Conservation (phyloP, 2,113 vertebrate genomes). For the Fregata magnificens region DNA sequence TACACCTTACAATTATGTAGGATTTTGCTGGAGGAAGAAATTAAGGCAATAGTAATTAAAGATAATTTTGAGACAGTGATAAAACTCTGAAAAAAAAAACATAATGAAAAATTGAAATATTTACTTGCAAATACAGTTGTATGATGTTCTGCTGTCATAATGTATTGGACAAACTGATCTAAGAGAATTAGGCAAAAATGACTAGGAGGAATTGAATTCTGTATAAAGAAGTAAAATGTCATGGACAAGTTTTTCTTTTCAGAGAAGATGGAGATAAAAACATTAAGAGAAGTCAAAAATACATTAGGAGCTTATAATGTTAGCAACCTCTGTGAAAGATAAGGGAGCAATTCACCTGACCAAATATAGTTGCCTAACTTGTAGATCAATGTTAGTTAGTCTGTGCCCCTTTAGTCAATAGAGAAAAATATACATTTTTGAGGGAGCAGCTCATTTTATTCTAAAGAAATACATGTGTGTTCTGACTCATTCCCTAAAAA, state of each 20-base stretch:
- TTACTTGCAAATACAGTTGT: neutral
- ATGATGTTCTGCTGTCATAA: neutral
- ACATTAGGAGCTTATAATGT: neutral
- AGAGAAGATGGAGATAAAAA: neutral
- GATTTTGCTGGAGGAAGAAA: neutral
- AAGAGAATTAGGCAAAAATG: neutral
- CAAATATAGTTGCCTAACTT: neutral
- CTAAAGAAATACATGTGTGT: neutral
- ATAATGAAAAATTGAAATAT: neutral
- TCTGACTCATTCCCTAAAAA: neutral
- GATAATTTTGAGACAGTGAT: neutral
- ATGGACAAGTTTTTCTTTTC: neutral
- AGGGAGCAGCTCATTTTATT: neutral
- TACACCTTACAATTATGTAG: neutral
- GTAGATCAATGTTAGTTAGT: neutral
- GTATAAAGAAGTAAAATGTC: neutral
- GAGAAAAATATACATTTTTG: neutral
- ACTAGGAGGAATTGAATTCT: neutral
- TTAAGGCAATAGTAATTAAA: neutral
- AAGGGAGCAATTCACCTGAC: neutral
- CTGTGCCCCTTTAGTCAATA: neutral
- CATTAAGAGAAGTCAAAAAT: neutral
- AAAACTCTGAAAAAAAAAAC: neutral
- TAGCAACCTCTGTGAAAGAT: neutral
- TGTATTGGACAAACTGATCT: neutral